Evolutionary conservation across 2,797 vertebrate genomes (phyloP), one percentile per base, ranked within the genome.

Genomic region (Acipenser ruthenus): DNA sequence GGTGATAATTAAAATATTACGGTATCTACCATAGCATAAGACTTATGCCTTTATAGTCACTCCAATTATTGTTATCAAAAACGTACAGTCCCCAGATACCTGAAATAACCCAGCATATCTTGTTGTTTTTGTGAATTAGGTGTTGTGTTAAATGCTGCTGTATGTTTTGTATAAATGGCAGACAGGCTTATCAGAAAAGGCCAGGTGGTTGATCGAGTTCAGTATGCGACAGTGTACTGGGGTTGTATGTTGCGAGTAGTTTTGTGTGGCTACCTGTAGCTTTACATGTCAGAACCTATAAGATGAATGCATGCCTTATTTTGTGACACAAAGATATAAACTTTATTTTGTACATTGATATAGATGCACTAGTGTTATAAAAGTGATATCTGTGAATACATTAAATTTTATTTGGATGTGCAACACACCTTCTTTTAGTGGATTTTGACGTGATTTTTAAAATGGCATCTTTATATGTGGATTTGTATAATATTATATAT

Each of bases 321-420:
- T 65, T 76, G 79, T 81, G 79, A 88, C 80, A 78, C 81, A 81
- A 80, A 76, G 81, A 78, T 75, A 74, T 68, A 75, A 78, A 71
- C 75, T 79, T 84, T 81, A 85, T 85, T 89, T 89, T 87, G 69
- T 83, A 78, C 79, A 87, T 82, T 76, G 72, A 75, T 77, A 80
- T 77, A 79, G 73, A 8, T 58, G 50, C 77, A 79, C 82, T 86
- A 84, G 80, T 90, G 83, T 86, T 85, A 58, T 67, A 72, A 74
- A 82, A 71, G 78, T 86, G 83, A 71, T 76, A 81, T 80, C 85
- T 83, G 79, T 84, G 83, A 85, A 84, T 79, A 86, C 81, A 90
- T 89, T 89, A 91, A 92, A 92, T 84, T 86, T 82, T 89, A 82
- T 87, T 90, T 83, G 86, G 84, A 81, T 86, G 89, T 88, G 84